Percentiles rank a stretch among this genome's conserved stretches.
Evolutionary conservation across 2,797 vertebrate genomes (phyloP).

Genomic region (Syngnathus acus): DNA sequence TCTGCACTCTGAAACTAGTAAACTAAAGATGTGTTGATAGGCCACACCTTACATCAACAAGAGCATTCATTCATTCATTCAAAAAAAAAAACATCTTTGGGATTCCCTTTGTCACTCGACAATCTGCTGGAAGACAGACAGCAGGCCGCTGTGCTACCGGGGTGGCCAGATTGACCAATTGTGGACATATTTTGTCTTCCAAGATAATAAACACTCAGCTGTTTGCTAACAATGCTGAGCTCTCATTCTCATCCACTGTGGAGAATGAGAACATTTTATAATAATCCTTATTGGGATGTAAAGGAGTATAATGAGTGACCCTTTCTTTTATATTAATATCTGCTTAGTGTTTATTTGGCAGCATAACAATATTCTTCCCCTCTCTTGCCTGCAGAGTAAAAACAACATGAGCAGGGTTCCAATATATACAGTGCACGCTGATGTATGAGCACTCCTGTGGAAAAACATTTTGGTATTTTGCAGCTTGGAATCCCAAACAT

Average conservation of each 20-base stretch:
- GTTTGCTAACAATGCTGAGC: neutral
- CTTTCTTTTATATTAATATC: conserved; percentile 31
- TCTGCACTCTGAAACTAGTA: too few species aligned
- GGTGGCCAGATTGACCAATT: conserved; percentile 10
- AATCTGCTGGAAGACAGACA: conserved; percentile 28
- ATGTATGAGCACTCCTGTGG: conserved; percentile 30
- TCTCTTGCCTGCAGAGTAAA: conserved; percentile 21
- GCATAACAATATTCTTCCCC: neutral
- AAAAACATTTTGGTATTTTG: conserved; percentile 44
- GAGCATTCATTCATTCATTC: too few species aligned
- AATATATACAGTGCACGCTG: conserved; percentile 29
- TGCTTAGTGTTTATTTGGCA: conserved; percentile 43
- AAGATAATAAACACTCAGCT: neutral
- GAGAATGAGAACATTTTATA: neutral
- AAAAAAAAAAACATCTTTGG: neutral
- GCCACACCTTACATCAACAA: too few species aligned
- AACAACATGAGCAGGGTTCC: conserved; percentile 44
- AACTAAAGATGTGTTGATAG: too few species aligned
- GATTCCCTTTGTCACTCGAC: conserved; percentile 11
- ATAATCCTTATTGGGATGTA: conserved; percentile 25
- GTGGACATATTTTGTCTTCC: neutral
- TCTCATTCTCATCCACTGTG: conserved; percentile 4
- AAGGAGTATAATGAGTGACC: conserved; percentile 22
- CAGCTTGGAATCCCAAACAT: conserved; percentile 51
- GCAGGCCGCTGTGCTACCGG: conserved; percentile 17